Evolutionary conservation across 2,888 invertebrate genomes (phyloP).

Genomic region (Drosophila buzzatii): DNA sequence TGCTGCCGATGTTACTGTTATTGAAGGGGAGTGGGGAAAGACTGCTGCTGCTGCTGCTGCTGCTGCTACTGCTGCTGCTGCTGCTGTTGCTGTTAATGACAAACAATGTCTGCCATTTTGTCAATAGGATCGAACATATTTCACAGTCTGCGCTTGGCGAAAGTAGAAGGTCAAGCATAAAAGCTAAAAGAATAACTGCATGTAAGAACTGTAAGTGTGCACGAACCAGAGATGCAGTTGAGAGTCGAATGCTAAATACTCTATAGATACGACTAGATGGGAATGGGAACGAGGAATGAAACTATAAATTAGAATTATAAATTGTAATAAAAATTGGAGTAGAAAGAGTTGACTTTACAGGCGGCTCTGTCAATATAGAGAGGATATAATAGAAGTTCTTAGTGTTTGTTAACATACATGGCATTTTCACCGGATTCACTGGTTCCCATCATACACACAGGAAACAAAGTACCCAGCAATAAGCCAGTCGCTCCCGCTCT

Average conservation of each 20-base stretch:
- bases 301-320: no score
- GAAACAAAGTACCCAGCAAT: neutral
- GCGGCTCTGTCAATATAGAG: no score
- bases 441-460: neutral
- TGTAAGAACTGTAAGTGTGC: neutral
- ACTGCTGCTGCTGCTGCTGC: slow-evolving; percentile 32
- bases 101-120: slow-evolving; percentile 77
- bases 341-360: no score
- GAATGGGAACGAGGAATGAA: neutral
- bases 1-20: slow-evolving; percentile 24
- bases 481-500: neutral
- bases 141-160: slow-evolving; percentile 15
- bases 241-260: neutral
- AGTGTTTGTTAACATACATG: no score
- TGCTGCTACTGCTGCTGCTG: slow-evolving; percentile 39
- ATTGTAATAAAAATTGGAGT: no score
- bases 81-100: slow-evolving; percentile 65
- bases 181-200: neutral
- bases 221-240: neutral
- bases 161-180: slow-evolving; percentile 46
- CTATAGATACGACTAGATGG: neutral
- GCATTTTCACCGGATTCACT: no score
- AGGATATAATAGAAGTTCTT: no score
- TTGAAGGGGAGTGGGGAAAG: slow-evolving; percentile 1
- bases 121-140: slow-evolving; percentile 47